Base-by-base conservation (phyloP, 2,888 invertebrate genomes). In the Ennomos fuscantarius region DNA sequence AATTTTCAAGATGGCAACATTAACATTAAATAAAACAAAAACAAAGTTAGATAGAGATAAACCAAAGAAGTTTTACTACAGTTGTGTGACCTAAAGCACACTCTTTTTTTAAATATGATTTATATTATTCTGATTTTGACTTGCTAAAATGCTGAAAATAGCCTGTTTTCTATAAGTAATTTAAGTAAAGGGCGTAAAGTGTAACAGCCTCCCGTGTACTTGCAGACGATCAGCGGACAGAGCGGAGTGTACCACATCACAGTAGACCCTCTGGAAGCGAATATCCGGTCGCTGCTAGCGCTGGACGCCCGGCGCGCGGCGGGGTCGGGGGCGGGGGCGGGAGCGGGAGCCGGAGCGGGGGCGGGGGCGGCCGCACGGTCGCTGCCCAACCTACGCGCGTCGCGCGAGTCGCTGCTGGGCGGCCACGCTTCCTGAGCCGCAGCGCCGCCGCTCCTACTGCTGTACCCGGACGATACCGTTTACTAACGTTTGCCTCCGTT, bases 361-460 rank as follows among this genome's bases (percentile, higher is more conserved):
- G 81, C 85, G 10, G 46, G 44, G 34, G 54, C 12, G 33, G 42
- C 59, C 85, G 84, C 93, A 72, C 87, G 87, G 67, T 89, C 90
- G 69, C 93, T 95, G 91, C 95, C 95, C 86, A 95, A 95, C 92
- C 92, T 95, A 87, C 95, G 94, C 85, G 94, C 95, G 74, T 94
- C 94, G 82, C 94, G 73, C 45, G 78, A 77, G 73, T 68, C 66
- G 51, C 72, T 75, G 55, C 74, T 74, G 56, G 73, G 79, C 78
- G 76, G 80, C 73, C 70, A 52, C 51, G 69, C 66, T 62, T 93
- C 94, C 80, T 79, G 78, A 80, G 93, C 94, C 94, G 87, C 93
- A 93, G 86, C 66, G 53, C 57, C 65, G 62, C 67, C 75, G 59
- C 69, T 70, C 69, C 73, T 75, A 60, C 72, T 78, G 69, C 88